These are phyloP conservation scores for Suricata suricatta DNA, from an alignment of 2,113 vertebrate species.

Conservation along the genomic window DNA sequence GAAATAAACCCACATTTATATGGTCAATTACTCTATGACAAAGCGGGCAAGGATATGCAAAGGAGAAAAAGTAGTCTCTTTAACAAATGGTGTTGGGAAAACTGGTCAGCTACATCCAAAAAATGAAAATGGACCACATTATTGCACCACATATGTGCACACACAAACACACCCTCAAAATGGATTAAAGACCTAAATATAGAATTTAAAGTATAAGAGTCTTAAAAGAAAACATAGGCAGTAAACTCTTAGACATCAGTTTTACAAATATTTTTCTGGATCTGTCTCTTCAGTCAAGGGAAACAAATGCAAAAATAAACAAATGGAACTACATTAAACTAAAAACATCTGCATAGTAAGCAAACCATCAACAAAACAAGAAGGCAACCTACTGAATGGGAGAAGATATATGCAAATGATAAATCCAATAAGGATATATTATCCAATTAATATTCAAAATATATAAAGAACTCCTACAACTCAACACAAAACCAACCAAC, in stretches of 20 bases:
- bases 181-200: neutral
- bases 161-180: neutral
- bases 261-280: neutral
- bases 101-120: neutral
- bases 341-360: neutral
- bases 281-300: neutral
- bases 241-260: neutral
- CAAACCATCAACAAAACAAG: neutral
- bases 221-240: neutral
- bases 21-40: neutral
- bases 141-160: neutral
- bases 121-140: neutral
- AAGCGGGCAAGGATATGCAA: neutral
- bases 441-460: neutral
- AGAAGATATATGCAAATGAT: neutral
- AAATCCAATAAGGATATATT: neutral
- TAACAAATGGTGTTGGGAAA: neutral
- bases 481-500: neutral
- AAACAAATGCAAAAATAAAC: neutral
- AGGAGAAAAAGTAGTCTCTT: neutral
- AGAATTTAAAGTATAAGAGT: neutral
- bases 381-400: neutral
- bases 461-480: neutral
- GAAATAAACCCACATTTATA: neutral
- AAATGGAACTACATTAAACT: neutral